Evolutionary conservation across 1,140 invertebrate species (phyloP), one percentile per base, ranked within the genome.

Genomic region (Chironomus tepperi): DNA sequence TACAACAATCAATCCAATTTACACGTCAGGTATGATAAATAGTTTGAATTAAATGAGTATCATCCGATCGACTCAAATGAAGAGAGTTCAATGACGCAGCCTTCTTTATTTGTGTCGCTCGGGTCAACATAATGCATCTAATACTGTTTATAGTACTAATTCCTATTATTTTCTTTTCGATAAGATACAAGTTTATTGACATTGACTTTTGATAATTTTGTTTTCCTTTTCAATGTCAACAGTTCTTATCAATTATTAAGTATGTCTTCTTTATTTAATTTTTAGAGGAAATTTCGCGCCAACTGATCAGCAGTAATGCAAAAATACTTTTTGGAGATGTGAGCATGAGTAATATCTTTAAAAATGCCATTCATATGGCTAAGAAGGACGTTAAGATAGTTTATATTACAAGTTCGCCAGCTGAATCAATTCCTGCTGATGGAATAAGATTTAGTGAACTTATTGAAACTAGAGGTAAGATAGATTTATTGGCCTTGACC

Each of bases 1-100:
- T 8, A 93, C 92, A 7, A 89, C 92, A 0, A 84, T 93, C 0
- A 96, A 95, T 84, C 91, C 93, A 1, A 80, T 89, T 57, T 96
- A 94, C 78, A 95, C 91, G 6, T 76, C 88, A 78, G 89, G 94
- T 95, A 82, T 86, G 84, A 57, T 34, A 34, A 1, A 34, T 34
- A 34, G 5, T 34, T 34, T 79, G 43, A 34, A 64, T 74, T 57
- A 7, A n/a, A n/a, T n/a, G n/a, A n/a, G n/a, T n/a, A n/a, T n/a
- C n/a, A n/a, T n/a, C n/a, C n/a, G n/a, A n/a, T n/a, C n/a, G n/a
- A n/a, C n/a, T n/a, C n/a, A n/a, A n/a, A n/a, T n/a, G n/a, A n/a
- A n/a, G n/a, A n/a, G n/a, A n/a, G n/a, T n/a, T n/a, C n/a, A n/a
- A n/a, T n/a, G n/a, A n/a, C n/a, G n/a, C n/a, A n/a, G n/a, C n/a